These are phyloP conservation scores for Xylocampa areola DNA, from an alignment of 2,888 invertebrate species.

Conservation along the genomic window DNA sequence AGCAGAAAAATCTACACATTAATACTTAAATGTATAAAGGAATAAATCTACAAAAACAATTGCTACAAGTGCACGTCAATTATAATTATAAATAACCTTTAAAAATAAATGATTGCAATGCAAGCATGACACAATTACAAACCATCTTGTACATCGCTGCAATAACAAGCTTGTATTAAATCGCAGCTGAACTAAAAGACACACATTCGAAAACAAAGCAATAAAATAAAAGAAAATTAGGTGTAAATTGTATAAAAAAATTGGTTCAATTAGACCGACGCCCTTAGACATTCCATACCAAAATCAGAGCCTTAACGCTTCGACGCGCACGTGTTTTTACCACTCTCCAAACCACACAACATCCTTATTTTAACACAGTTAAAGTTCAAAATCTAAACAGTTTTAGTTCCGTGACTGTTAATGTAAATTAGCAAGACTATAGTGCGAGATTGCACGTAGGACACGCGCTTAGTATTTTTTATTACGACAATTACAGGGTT, in stretches of 20 bases:
- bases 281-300: conserved; percentile 70
- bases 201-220: conserved; percentile 12
- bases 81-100: conserved; percentile 11
- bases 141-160: neutral
- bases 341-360: neutral
- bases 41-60: neutral
- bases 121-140: conserved; percentile 15
- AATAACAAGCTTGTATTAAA: neutral
- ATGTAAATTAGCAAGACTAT: conserved; percentile 38
- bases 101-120: conserved; percentile 4
- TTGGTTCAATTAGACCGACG: conserved; percentile 75
- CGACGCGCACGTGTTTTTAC: conserved; percentile 50
- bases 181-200: conserved; percentile 3
- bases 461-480: conserved; percentile 73
- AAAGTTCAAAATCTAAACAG: conserved; percentile 42
- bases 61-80: neutral
- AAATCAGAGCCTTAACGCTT: conserved; percentile 71
- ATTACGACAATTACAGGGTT: conserved; percentile 76
- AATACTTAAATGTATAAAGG: neutral
- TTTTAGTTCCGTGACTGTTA: neutral
- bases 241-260: conserved; percentile 74
- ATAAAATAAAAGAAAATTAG: conserved; percentile 64
- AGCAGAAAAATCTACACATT: too few relatives aligned
- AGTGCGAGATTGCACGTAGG: conserved; percentile 64
- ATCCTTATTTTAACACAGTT: conserved; percentile 5